Evolutionary conservation across 2,113 vertebrate genomes (phyloP), one percentile per base, ranked within the genome.

Genomic region (Cochlearius cochlearius): DNA sequence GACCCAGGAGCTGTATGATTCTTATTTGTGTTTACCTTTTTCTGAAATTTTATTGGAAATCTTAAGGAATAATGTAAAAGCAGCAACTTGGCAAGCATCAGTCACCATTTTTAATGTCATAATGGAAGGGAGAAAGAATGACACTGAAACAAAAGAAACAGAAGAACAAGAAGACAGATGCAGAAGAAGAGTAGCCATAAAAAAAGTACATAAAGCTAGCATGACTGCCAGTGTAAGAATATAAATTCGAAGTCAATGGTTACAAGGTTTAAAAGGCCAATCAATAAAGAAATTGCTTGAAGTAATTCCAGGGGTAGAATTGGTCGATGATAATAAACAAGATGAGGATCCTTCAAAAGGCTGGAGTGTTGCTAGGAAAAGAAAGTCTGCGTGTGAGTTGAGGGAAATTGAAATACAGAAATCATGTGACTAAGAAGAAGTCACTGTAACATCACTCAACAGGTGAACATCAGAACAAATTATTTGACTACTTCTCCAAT

Each of bases 231-330:
- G 23, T 56, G 32, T 59, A 67, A 85, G 38, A 92, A 88, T 67
- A 79, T 49, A 93, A 95, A 88, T 94, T 18, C 18, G 53, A 95
- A 94, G 64, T 81, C 81, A 68, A 38, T 79, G 43, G 56, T 66
- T 85, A 66, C 32, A 59, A 81, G n/a, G 21, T 75, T 95, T 96
- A 77, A 96, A 96, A 91, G 68, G 34, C 60, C 45, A 93, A 73
- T 82, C n/a, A 56, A 81, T 84, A 93, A 59, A 74, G 39, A 92
- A 96, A 91, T 91, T 90, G 6, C 49, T 88, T 84, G 32, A 94
- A 90, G 67, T 50, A 94, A 93, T 94, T 85, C 22, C 50, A 86
- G 21, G 7, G 23, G 34, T 62, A 74, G 29, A 63, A 88, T n/a
- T 55, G 22, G 74, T 78, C 12, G 0, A 66, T 63, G 29, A 68